These are phyloP conservation scores for Spilarctia lutea DNA, from an alignment of 2,888 invertebrate species.

Conservation along the genomic window DNA sequence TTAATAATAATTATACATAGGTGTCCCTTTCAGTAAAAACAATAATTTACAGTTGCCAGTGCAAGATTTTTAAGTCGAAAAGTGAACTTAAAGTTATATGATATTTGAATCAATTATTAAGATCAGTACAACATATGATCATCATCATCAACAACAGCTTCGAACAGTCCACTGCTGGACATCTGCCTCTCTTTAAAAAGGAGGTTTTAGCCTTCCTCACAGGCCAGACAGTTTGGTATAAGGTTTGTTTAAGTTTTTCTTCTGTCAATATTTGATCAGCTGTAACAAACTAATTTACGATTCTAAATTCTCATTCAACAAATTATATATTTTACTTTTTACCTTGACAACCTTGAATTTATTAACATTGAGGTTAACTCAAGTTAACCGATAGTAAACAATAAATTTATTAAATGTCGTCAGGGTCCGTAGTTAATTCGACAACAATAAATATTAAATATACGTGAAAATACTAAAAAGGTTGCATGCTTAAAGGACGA, in stretches of 20 bases:
- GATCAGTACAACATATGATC: not conserved
- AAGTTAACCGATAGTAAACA: not conserved
- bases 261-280: not conserved
- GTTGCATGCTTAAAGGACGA: not conserved
- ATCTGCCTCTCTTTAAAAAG: too few relatives aligned
- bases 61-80: too few relatives aligned
- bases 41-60: not conserved
- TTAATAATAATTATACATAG: not conserved
- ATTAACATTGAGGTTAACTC: not conserved
- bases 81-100: too few relatives aligned
- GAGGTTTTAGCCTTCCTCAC: too few relatives aligned
- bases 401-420: slow-evolving; percentile 14
- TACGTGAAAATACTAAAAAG: not conserved
- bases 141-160: too few relatives aligned
- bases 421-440: slow-evolving; percentile 9
- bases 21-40: not conserved
- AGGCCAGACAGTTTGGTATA: too few relatives aligned
- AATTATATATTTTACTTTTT: not conserved
- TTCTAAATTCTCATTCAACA: not conserved
- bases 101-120: not conserved
- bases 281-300: not conserved
- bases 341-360: not conserved
- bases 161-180: too few relatives aligned
- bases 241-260: too few relatives aligned
- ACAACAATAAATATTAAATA: slow-evolving; percentile 27